A percentile compares a stretch with the other conserved stretches of the same genome.
phyloP scores from a whole-genome alignment of 1,140 invertebrate species.

The Aplysia californica region DNA sequence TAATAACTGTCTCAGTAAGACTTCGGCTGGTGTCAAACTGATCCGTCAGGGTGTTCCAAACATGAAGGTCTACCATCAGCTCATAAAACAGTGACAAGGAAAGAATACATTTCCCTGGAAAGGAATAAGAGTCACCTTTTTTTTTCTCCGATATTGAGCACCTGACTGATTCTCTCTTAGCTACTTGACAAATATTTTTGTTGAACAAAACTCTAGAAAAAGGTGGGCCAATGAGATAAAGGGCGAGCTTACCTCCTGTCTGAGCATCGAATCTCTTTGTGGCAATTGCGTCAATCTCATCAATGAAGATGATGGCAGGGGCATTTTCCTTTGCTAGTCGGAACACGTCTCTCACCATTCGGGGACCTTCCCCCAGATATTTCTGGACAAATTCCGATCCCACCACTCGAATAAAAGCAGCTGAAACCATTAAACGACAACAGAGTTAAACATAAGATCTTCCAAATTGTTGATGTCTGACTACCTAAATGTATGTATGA shows the following conservation, averaged over 20 bases:
- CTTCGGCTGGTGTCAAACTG: too few species aligned
- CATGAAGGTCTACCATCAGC: too few species aligned
- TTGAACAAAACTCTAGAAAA: too few species aligned
- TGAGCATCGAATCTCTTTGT: constrained; percentile 99
- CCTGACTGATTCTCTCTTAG: too few species aligned
- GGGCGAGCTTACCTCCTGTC: constrained; percentile 88
- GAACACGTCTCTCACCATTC: constrained; percentile 99
- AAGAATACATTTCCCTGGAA: too few species aligned
- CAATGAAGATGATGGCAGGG: constrained; percentile 99
- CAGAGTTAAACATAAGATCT: not conserved
- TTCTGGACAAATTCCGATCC: constrained; percentile 99
- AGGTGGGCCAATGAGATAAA: too few species aligned
- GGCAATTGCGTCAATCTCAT: constrained; percentile 95
- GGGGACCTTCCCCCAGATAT: constrained; percentile 97
- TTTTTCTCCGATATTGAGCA: too few species aligned
- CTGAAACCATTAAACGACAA: constrained; percentile 70
- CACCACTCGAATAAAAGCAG: constrained; percentile 97
- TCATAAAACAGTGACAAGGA: too few species aligned
- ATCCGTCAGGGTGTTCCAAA: too few species aligned
- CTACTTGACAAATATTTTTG: too few species aligned
- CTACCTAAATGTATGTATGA: not conserved
- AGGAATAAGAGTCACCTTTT: too few species aligned
- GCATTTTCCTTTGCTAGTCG: constrained; percentile 98
- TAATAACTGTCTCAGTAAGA: too few species aligned
- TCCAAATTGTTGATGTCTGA: not conserved